phyloP scores from a whole-genome alignment of 2,888 invertebrate genomes.

The Yponomeuta evonymella region DNA sequence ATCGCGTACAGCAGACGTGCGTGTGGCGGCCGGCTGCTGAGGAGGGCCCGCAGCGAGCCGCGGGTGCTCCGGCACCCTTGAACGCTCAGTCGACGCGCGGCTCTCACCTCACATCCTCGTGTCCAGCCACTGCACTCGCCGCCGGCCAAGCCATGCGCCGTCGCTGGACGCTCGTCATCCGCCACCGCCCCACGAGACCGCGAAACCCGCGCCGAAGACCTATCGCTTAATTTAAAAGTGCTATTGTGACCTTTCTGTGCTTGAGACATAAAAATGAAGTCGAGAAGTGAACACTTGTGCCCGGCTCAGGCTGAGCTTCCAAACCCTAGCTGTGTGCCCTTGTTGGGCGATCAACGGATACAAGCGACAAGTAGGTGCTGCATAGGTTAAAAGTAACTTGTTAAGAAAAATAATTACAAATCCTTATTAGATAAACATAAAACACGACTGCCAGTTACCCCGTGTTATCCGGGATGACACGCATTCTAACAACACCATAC shows the following conservation, averaged over 20 bases:
- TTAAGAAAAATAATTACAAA: not conserved
- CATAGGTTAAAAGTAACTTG: too few species aligned
- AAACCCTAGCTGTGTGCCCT: conserved; percentile 46
- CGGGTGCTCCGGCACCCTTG: conserved; percentile 52
- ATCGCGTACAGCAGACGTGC: not conserved
- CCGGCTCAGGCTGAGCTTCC: conserved; percentile 54
- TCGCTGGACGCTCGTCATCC: conserved; percentile 22
- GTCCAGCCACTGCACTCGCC: conserved; percentile 32
- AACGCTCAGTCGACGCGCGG: conserved; percentile 63
- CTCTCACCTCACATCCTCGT: conserved; percentile 57
- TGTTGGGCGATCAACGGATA: conserved; percentile 41
- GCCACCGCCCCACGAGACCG: conserved; percentile 3
- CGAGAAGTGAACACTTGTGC: conserved; percentile 38
- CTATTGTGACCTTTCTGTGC: conserved; percentile 25
- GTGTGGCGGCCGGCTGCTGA: conserved; percentile 17
- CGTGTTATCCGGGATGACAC: too few species aligned
- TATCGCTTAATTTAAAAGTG: not conserved
- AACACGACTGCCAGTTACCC: too few species aligned
- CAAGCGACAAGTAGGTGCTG: conserved; percentile 54
- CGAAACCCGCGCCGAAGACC: conserved; percentile 28
- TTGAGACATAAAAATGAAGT: conserved; percentile 44
- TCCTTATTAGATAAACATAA: not conserved
- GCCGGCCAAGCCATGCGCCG: conserved; percentile 37
- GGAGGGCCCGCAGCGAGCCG: conserved; percentile 29
- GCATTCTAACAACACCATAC: too few species aligned